Conservation (phyloP, 2,888 invertebrate species). For the Dryobota labecula region DNA sequence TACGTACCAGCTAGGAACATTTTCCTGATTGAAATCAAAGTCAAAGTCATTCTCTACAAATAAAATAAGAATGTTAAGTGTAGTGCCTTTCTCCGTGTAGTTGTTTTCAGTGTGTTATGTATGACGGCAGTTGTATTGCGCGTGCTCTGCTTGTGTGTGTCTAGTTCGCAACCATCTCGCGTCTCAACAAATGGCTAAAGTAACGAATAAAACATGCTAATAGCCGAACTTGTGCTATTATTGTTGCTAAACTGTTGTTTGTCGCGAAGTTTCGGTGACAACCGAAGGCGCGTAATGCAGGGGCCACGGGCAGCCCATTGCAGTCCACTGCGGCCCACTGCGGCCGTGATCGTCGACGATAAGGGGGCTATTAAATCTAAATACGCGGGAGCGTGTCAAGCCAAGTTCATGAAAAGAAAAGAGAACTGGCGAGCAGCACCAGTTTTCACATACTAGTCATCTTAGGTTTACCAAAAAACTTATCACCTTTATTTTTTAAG, state of each 20-base stretch:
- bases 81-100: background rate
- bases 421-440: no score
- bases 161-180: background rate
- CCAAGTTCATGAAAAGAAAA: no score
- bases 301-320: background rate
- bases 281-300: background rate
- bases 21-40: background rate
- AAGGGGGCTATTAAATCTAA: background rate
- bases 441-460: no score
- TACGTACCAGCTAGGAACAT: background rate
- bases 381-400: no score
- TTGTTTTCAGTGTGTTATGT: background rate
- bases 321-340: background rate
- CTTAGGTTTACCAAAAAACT: no score
- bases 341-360: background rate
- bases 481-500: no score
- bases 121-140: background rate
- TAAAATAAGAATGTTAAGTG: background rate
- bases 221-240: constrained; percentile 69
- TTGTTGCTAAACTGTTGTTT: constrained; percentile 71
- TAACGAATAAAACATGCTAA: constrained; percentile 69
- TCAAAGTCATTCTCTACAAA: no score
- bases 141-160: background rate
- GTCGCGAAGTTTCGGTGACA: constrained; percentile 42
- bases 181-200: constrained; percentile 42